Base-by-base conservation (phyloP, 2,113 vertebrate species). In the Scalopus aquaticus region DNA sequence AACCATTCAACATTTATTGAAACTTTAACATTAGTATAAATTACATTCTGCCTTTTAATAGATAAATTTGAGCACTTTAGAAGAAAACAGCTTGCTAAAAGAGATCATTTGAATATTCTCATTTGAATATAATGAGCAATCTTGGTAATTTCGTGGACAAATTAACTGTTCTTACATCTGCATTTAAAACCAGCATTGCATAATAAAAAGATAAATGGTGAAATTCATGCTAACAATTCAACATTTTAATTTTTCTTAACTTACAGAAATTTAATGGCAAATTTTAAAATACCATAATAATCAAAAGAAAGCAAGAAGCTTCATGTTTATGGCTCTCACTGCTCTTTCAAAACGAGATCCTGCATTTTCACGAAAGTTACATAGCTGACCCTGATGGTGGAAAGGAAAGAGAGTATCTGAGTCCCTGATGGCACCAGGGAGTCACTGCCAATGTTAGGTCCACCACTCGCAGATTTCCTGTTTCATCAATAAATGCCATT, bases 191-290 rank as follows among this genome's bases (percentile, higher is more conserved):
- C 10, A 51, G 15, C 70, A 54, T 3, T 77, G 35, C 20, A 74
- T 4, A 32, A 78, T 51, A 88, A 42, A 79, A 86, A 67, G 46
- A n/a, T 44, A 62, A 90, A 74, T 26, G n/a, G 28, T 58, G 73
- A 58, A 81, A 88, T 51, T 83, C 30, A 70, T 62, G 77, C 6
- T 30, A 35, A 49, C n/a, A 67, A 32, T 24, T 90, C 32, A 80
- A 72, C 11, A 88, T 93, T 54, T 73, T 42, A 69, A 69, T 77
- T 87, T 73, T 81, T 79, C 64, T 83, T 93, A 79, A 62, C 35
- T 72, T 93, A 54, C n/a, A 24, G 70, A 93, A 24, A 80, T 73
- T 73, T 51, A 56, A 22, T n/a, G 90, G 87, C 51, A 70, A 62
- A 79, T 30, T 74, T 32, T 39, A n/a, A 90, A 60, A 60, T 24